These are phyloP conservation scores for Pseudocheirus occidentalis DNA, from an alignment of 2,797 vertebrate species.

Conservation along the genomic window DNA sequence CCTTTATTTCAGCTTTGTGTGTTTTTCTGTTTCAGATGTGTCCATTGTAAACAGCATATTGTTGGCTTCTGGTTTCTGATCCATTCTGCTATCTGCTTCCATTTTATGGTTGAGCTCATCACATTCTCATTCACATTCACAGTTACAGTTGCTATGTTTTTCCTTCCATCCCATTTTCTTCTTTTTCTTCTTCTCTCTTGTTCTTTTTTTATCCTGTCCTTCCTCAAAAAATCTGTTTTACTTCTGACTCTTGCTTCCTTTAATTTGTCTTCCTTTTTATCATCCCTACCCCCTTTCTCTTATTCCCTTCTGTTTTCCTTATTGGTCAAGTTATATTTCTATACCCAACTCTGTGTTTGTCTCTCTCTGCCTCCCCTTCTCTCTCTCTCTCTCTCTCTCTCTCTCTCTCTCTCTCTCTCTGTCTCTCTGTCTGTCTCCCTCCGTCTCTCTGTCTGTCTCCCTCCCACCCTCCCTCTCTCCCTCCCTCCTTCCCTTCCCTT, in stretches of 20 bases:
- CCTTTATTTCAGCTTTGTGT: not conserved
- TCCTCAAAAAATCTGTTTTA: not conserved
- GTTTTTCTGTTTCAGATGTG: not conserved
- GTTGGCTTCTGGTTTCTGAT: not conserved
- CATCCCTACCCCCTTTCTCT: not conserved
- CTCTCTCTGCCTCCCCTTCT: too few relatives aligned
- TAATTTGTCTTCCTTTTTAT: not conserved
- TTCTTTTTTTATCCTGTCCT: not conserved
- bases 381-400: too few relatives aligned
- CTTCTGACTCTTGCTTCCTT: too few relatives aligned
- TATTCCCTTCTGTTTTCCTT: not conserved
- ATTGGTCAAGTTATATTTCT: not conserved
- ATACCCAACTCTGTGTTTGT: not conserved
- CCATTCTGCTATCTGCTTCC: not conserved
- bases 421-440: not conserved
- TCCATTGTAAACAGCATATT: not conserved
- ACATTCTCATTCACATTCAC: not conserved
- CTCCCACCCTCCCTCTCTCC: too few relatives aligned
- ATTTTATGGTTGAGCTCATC: not conserved
- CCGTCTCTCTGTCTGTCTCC: too few relatives aligned
- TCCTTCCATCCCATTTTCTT: not conserved
- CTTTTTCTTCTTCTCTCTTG: not conserved
- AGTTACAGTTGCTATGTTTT: not conserved
- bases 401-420: too few relatives aligned
- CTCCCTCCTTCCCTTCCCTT: too few relatives aligned